These are phyloP conservation scores for Bungarus multicinctus DNA, from an alignment of 2,113 vertebrate genomes.

Conservation along the genomic window DNA sequence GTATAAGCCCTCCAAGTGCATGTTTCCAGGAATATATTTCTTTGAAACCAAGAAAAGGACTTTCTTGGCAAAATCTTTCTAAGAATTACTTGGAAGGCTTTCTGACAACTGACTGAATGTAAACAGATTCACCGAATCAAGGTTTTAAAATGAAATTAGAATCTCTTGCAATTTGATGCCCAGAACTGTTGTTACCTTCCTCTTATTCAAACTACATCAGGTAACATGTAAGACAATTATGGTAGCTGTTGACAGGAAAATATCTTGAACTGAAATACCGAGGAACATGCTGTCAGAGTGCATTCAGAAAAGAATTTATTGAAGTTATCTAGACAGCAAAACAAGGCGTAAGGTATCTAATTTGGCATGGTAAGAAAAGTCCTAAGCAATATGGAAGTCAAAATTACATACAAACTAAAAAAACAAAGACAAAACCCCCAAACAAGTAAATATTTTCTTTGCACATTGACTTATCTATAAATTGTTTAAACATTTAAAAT, in stretches of 20 bases:
- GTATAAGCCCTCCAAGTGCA: neutral
- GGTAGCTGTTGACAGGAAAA: neutral
- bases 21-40: neutral
- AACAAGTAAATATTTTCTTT: neutral
- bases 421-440: neutral
- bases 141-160: neutral
- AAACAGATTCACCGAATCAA: neutral
- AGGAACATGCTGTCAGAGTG: conserved; percentile 3
- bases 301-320: conserved; percentile 17
- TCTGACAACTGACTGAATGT: neutral
- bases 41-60: neutral
- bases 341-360: neutral
- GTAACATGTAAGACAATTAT: neutral
- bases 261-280: conserved; percentile 8
- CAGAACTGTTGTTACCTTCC: conserved; percentile 5
- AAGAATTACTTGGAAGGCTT: neutral
- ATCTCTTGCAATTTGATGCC: neutral
- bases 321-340: neutral
- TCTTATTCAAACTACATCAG: neutral
- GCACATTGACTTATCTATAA: neutral
- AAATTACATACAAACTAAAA: neutral
- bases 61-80: neutral
- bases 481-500: neutral
- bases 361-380: neutral
- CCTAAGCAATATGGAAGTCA: neutral